Evolutionary conservation across 2,113 vertebrate species (phyloP).

Genomic region (Turdus rufiventris): DNA sequence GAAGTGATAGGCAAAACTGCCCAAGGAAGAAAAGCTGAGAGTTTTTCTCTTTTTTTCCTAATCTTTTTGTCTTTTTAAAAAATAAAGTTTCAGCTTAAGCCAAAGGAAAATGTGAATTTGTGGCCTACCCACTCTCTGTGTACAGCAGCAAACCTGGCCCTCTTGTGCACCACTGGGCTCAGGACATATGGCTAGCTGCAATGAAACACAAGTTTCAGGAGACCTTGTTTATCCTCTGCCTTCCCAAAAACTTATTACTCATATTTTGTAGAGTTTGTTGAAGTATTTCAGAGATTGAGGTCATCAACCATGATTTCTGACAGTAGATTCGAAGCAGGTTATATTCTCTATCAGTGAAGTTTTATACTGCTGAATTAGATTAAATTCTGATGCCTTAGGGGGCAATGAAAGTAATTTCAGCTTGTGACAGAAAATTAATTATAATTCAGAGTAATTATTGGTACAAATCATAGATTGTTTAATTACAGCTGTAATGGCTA

Average conservation of each 20-base stretch:
- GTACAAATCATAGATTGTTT: conserved; percentile 15
- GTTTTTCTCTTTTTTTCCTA: background rate
- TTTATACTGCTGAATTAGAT: background rate
- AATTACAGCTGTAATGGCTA: background rate
- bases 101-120: background rate
- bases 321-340: background rate
- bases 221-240: background rate
- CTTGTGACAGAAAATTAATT: background rate
- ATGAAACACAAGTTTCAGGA: background rate
- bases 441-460: background rate
- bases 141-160: background rate
- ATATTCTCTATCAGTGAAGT: background rate
- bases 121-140: background rate
- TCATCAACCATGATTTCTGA: background rate
- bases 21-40: background rate
- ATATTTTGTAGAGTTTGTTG: background rate
- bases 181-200: background rate
- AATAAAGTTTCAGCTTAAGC: background rate
- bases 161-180: background rate
- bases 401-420: background rate
- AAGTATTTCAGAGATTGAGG: background rate
- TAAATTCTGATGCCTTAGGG: background rate
- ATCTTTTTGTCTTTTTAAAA: background rate
- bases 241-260: background rate
- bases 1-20: background rate